Percentiles rank a stretch among this genome's conserved stretches.
Evolutionary conservation across 1,140 invertebrate genomes (phyloP).

Genomic region (Phortica variegata): DNA sequence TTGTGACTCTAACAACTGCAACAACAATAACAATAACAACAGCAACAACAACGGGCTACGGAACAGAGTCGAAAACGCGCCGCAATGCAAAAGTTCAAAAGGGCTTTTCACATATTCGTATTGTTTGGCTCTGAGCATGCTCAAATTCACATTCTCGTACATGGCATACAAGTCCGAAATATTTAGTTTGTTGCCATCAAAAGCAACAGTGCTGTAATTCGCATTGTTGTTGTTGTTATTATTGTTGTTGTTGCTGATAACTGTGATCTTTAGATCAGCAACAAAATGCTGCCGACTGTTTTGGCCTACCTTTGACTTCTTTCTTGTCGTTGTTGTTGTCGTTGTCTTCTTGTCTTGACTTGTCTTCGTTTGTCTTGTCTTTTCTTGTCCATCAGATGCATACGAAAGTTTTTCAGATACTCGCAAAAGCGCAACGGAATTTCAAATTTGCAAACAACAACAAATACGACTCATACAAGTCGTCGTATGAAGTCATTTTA

Average conservation of each 20-base stretch:
- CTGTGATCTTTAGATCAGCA: no score
- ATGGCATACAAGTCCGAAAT: conserved; percentile 4
- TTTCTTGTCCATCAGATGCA: conserved; percentile 46
- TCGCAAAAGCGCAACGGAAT: conserved; percentile 29
- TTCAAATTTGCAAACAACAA: conserved; percentile 16
- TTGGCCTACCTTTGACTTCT: conserved; percentile 36
- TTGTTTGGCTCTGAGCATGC: background rate
- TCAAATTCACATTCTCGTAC: conserved; percentile 9
- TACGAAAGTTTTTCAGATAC: conserved; percentile 46
- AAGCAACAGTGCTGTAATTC: background rate
- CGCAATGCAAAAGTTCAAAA: conserved; percentile 41
- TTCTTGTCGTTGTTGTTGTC: conserved; percentile 19
- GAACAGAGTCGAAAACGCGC: conserved; percentile 23
- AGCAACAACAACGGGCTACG: no score
- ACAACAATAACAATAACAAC: no score
- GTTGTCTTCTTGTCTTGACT: conserved; percentile 7
- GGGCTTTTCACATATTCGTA: conserved; percentile 24
- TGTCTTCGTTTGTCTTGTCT: background rate
- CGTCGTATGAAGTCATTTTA: conserved; percentile 34
- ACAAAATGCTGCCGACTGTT: no score
- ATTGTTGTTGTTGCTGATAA: no score
- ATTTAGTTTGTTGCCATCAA: conserved; percentile 3
- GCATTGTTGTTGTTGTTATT: conserved; percentile 43
- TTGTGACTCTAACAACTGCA: conserved; percentile 1
- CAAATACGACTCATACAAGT: conserved; percentile 2